Evolutionary conservation across 2,797 vertebrate genomes (phyloP).

Genomic region (Clarias platycephalus): DNA sequence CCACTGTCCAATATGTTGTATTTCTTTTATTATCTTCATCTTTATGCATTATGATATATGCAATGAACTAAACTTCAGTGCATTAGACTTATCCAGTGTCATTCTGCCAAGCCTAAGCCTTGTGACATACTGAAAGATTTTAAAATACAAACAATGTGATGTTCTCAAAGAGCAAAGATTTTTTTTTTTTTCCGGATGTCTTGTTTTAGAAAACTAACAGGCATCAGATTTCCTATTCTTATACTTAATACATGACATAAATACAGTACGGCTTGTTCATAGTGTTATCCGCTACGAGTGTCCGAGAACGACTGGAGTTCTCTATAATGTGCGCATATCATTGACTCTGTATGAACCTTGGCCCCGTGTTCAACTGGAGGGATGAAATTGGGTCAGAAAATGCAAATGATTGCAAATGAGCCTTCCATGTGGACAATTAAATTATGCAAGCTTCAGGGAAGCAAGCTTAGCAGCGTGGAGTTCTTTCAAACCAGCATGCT

Average conservation of each 20-base stretch:
- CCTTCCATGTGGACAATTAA: slow-evolving; percentile 58
- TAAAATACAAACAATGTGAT: background rate
- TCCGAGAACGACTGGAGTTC: background rate
- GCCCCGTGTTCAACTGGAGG: slow-evolving; percentile 3
- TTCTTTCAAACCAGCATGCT: slow-evolving; percentile 21
- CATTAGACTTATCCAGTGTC: background rate
- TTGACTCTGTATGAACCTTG: slow-evolving; percentile 17
- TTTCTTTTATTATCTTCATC: background rate
- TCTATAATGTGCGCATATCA: slow-evolving; percentile 5
- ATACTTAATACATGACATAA: background rate
- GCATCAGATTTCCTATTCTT: background rate
- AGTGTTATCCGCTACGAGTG: background rate
- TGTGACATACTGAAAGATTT: background rate
- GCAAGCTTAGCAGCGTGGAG: slow-evolving; percentile 51
- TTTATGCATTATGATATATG: background rate
- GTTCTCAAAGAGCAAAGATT: background rate
- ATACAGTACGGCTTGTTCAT: background rate
- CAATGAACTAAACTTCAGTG: background rate
- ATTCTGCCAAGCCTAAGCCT: background rate
- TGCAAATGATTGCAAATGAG: slow-evolving; percentile 55
- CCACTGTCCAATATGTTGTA: background rate
- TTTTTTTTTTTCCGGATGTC: background rate
- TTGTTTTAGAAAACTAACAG: background rate
- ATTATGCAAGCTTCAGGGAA: slow-evolving; percentile 61
- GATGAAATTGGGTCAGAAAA: slow-evolving; percentile 53